These are phyloP conservation scores for Heteronetta atricapilla DNA, from an alignment of 2,113 vertebrate genomes.

Conservation along the genomic window DNA sequence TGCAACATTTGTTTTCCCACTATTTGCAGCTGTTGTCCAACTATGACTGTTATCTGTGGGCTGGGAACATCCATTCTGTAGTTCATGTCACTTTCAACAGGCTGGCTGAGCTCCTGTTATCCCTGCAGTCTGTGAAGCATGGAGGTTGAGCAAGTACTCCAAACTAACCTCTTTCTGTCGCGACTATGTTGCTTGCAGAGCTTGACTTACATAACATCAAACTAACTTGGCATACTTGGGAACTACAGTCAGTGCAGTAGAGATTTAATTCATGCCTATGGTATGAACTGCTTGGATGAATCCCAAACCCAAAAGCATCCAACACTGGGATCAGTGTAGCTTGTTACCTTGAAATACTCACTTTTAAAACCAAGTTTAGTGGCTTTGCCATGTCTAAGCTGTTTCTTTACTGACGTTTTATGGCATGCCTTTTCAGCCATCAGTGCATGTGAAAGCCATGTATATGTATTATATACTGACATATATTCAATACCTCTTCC, in stretches of 20 bases:
- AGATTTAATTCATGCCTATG: neutral
- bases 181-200: neutral
- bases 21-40: neutral
- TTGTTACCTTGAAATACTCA: constrained; percentile 16
- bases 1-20: constrained; percentile 17
- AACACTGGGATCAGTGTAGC: neutral
- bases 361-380: neutral
- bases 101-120: neutral
- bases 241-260: neutral
- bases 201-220: neutral
- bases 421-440: neutral
- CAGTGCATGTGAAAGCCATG: neutral
- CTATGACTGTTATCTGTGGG: neutral
- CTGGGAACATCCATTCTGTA: neutral
- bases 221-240: rapidly evolving
- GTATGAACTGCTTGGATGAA: neutral
- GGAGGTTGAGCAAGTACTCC: rapidly evolving
- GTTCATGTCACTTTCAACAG: neutral
- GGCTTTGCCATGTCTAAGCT: neutral
- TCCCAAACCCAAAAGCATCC: neutral
- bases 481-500: neutral
- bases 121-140: neutral
- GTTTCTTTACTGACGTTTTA: neutral
- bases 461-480: neutral
- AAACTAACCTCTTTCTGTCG: neutral